Conservation (phyloP, 2,888 invertebrate genomes). For the Nycteola revayana region DNA sequence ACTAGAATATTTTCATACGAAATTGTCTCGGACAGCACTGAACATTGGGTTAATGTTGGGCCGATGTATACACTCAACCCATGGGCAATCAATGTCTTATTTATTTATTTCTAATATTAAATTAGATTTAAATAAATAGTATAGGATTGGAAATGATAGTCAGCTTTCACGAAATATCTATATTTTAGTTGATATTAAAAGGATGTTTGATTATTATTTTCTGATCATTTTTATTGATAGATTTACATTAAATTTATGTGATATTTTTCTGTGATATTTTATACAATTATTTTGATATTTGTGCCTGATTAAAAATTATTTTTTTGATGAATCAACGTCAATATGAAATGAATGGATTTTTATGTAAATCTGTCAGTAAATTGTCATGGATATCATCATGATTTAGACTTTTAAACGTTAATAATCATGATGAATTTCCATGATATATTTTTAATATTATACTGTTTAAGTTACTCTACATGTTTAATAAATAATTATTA, state of each 20-base stretch:
- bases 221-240: slow-evolving; percentile 28
- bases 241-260: slow-evolving; percentile 5
- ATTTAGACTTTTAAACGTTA: slow-evolving; percentile 24
- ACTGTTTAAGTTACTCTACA: slow-evolving; percentile 18
- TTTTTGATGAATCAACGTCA: too few species aligned
- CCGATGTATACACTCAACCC: slow-evolving; percentile 13
- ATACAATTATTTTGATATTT: too few species aligned
- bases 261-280: too few species aligned
- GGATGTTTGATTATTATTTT: slow-evolving; percentile 23
- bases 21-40: slow-evolving; percentile 16
- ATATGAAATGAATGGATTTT: too few species aligned
- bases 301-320: too few species aligned
- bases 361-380: slow-evolving; percentile 22
- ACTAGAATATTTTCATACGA: slow-evolving; percentile 18
- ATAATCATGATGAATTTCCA: slow-evolving; percentile 42
- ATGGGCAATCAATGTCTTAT: slow-evolving; percentile 12
- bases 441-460: slow-evolving; percentile 27
- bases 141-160: slow-evolving; percentile 18
- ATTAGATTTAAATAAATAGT: slow-evolving; percentile 20
- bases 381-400: slow-evolving; percentile 42
- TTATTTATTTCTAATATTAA: slow-evolving; percentile 25
- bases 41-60: slow-evolving; percentile 29
- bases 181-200: not conserved
- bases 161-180: not conserved
- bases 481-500: slow-evolving; percentile 17